Evolutionary conservation across 2,797 vertebrate genomes (phyloP).

Genomic region (Hippoglossus hippoglossus): DNA sequence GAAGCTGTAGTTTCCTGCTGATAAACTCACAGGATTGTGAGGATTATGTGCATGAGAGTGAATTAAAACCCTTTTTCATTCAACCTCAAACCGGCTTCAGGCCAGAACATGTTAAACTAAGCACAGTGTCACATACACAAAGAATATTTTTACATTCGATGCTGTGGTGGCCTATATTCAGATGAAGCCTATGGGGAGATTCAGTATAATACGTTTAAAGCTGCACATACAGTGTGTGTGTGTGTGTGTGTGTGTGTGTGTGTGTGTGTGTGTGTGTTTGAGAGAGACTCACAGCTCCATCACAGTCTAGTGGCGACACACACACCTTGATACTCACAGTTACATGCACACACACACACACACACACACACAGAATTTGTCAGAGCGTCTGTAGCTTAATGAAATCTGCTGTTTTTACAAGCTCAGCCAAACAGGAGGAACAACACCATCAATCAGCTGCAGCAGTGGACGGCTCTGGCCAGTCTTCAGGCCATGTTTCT

Average conservation of each 20-base stretch:
- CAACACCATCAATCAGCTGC: constrained; percentile 62
- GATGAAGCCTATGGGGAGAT: not conserved
- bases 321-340: constrained; percentile 36
- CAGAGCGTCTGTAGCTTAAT: constrained; percentile 54
- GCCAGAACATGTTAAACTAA: constrained; percentile 8
- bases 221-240: not conserved
- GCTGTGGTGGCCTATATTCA: constrained; percentile 15
- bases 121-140: not conserved
- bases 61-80: constrained; percentile 6
- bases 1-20: constrained; percentile 11
- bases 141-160: constrained; percentile 13
- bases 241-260: not conserved
- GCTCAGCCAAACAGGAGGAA: constrained; percentile 65
- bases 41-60: not conserved
- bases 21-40: constrained; percentile 9
- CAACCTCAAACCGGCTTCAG: constrained; percentile 18
- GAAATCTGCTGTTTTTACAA: constrained; percentile 64
- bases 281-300: constrained; percentile 11
- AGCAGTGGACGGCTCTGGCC: constrained; percentile 30
- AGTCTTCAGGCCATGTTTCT: constrained; percentile 39
- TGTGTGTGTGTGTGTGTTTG: constrained; percentile 7
- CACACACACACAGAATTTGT: constrained; percentile 33
- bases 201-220: constrained; percentile 11
- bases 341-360: constrained; percentile 3
- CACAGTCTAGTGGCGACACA: not conserved